phyloP scores from a whole-genome alignment of 1,140 invertebrate genomes.

The Calephelis virginiensis region DNA sequence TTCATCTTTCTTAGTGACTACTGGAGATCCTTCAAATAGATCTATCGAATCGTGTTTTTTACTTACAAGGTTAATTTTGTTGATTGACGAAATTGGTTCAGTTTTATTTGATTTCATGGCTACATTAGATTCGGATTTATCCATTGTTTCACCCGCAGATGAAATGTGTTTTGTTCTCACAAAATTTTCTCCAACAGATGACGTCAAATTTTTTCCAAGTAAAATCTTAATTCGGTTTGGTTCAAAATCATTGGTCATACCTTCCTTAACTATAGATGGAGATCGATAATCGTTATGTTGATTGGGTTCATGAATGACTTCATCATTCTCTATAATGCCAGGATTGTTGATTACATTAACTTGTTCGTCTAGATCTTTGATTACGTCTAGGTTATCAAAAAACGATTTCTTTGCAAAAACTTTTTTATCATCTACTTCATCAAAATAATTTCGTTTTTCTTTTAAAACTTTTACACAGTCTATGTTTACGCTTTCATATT shows the following conservation, averaged over 20 bases:
- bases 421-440: conserved; percentile 25
- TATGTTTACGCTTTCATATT: conserved; percentile 22
- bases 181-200: conserved; percentile 22
- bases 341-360: background rate
- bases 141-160: too few relatives aligned
- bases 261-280: conserved; percentile 55
- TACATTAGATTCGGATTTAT: too few relatives aligned
- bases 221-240: conserved; percentile 53
- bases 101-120: too few relatives aligned
- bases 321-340: conserved; percentile 2
- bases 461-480: conserved; percentile 32
- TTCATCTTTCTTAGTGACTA: conserved; percentile 17
- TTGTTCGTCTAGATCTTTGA: background rate
- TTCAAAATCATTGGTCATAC: conserved; percentile 39
- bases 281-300: conserved; percentile 42
- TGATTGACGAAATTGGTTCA: background rate
- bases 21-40: conserved; percentile 53
- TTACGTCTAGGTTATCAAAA: conserved; percentile 16
- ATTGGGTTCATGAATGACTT: conserved; percentile 29
- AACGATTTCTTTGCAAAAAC: conserved; percentile 16
- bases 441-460: conserved; percentile 45
- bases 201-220: conserved; percentile 46
- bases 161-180: background rate
- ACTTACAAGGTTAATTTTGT: conserved; percentile 20
- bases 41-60: conserved; percentile 55